A percentile compares a stretch with the other conserved stretches of the same genome.
Evolutionary conservation across 2,888 invertebrate species (phyloP).

Genomic region (Caenorhabditis panamensis): DNA sequence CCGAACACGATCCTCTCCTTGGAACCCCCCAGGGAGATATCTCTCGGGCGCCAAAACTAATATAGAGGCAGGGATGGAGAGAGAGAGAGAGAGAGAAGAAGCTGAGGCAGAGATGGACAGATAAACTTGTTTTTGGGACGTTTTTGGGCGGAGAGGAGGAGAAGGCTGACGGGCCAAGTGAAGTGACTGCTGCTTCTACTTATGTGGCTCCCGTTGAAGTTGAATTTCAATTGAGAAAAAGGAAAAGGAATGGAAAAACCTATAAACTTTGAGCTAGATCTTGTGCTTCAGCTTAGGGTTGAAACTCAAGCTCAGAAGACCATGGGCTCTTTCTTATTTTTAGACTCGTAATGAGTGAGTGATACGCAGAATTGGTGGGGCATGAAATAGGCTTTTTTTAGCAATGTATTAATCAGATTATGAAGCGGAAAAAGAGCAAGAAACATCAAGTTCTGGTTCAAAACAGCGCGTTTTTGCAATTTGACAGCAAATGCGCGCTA

Average conservation of each 20-base stretch:
- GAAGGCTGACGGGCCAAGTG: not conserved
- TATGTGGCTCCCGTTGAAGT: conserved; percentile 10
- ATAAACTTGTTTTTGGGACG: conserved; percentile 63
- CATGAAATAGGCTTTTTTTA: too few relatives aligned
- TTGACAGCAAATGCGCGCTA: too few relatives aligned
- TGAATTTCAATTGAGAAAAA: conserved; percentile 57
- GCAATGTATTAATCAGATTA: too few relatives aligned
- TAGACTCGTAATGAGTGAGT: too few relatives aligned
- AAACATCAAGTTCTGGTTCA: too few relatives aligned
- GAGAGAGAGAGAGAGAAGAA: not conserved
- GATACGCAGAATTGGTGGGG: too few relatives aligned
- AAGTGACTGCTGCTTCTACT: not conserved
- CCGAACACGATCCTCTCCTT: not conserved
- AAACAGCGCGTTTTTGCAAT: not conserved
- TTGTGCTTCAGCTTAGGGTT: too few relatives aligned
- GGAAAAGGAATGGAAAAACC: too few relatives aligned
- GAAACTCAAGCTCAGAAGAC: too few relatives aligned
- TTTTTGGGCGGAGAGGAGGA: conserved; percentile 18
- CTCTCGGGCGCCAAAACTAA: conserved; percentile 56
- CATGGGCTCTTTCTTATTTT: too few relatives aligned
- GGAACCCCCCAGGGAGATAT: conserved; percentile 21
- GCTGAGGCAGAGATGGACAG: conserved; percentile 39
- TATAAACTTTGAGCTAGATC: too few relatives aligned
- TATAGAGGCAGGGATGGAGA: conserved; percentile 51
- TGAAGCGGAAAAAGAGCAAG: too few relatives aligned